Evolutionary conservation across 2,888 invertebrate species (phyloP).

Genomic region (Drosophila atripex): DNA sequence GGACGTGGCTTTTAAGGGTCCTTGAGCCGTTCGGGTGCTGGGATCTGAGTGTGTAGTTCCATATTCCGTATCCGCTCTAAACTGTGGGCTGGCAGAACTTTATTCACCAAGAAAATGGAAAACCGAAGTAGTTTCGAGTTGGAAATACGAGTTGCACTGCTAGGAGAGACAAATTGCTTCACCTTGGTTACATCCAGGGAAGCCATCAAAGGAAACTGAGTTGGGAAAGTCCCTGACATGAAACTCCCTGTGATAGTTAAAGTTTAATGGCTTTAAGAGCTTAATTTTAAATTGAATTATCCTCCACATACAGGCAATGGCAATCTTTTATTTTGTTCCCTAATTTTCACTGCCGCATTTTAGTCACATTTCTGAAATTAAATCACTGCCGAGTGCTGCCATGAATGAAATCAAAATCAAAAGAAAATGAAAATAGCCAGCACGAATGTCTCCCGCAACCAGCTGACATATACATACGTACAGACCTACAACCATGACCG

Average conservation of each 20-base stretch:
- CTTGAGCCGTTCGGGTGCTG: conserved; percentile 42
- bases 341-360: conserved; percentile 59
- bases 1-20: conserved; percentile 51
- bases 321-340: conserved; percentile 28
- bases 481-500: conserved; percentile 41
- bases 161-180: conserved; percentile 16
- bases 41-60: conserved; percentile 50
- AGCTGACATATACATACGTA: conserved; percentile 35
- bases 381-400: conserved; percentile 55
- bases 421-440: conserved; percentile 51
- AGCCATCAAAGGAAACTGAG: conserved; percentile 6
- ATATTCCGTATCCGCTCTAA: conserved; percentile 14
- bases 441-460: conserved; percentile 45
- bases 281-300: conserved; percentile 8
- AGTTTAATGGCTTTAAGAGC: conserved; percentile 19
- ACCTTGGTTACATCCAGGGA: neutral
- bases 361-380: conserved; percentile 64
- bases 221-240: conserved; percentile 1
- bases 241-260: neutral
- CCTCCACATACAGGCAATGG: conserved; percentile 4
- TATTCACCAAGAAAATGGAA: conserved; percentile 4
- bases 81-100: conserved; percentile 7
- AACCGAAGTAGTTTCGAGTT: conserved; percentile 8
- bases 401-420: conserved; percentile 57
- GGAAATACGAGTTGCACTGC: conserved; percentile 3